phyloP scores from a whole-genome alignment of 2,797 vertebrate genomes.

The Alfaro cultratus region DNA sequence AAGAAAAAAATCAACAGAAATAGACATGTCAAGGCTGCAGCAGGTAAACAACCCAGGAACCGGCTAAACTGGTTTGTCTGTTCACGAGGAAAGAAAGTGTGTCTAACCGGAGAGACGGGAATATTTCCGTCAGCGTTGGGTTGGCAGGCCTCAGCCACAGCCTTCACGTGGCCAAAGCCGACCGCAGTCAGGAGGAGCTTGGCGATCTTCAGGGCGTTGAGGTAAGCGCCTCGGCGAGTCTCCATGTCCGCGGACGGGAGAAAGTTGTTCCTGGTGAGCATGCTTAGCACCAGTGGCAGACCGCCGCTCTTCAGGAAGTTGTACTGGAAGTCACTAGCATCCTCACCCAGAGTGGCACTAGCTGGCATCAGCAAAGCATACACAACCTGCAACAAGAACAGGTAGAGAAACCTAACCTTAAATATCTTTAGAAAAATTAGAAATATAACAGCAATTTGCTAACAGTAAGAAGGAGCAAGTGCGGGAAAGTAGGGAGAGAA shows the following conservation, averaged over 20 bases:
- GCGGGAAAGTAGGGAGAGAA: neutral
- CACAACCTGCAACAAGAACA: slow-evolving; percentile 86
- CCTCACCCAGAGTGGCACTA: slow-evolving; percentile 95
- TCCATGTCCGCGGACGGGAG: slow-evolving; percentile 98
- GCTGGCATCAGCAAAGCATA: slow-evolving; percentile 99
- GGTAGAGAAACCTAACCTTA: neutral
- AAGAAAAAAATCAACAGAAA: neutral
- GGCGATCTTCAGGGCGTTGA: slow-evolving; percentile 97
- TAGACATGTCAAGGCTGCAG: slow-evolving; percentile 11
- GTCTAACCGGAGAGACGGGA: slow-evolving; percentile 90
- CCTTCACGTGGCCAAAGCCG: slow-evolving; percentile 96
- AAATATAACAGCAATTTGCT: neutral
- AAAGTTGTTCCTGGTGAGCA: slow-evolving; percentile 99
- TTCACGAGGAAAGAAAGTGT: neutral
- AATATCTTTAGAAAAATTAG: neutral
- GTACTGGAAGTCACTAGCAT: slow-evolving; percentile 97
- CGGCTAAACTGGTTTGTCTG: slow-evolving; percentile 23
- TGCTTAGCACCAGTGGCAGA: slow-evolving; percentile 94
- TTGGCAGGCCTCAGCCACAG: slow-evolving; percentile 98
- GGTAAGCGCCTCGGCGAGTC: slow-evolving; percentile 96
- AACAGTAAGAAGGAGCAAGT: neutral
- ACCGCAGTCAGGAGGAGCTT: slow-evolving; percentile 96
- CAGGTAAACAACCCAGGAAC: slow-evolving; percentile 13
- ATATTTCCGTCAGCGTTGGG: slow-evolving; percentile 92
- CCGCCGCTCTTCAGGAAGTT: slow-evolving; percentile 98